Base-by-base conservation (phyloP, 2,797 vertebrate species). In the Halcyon chelicuti region DNA sequence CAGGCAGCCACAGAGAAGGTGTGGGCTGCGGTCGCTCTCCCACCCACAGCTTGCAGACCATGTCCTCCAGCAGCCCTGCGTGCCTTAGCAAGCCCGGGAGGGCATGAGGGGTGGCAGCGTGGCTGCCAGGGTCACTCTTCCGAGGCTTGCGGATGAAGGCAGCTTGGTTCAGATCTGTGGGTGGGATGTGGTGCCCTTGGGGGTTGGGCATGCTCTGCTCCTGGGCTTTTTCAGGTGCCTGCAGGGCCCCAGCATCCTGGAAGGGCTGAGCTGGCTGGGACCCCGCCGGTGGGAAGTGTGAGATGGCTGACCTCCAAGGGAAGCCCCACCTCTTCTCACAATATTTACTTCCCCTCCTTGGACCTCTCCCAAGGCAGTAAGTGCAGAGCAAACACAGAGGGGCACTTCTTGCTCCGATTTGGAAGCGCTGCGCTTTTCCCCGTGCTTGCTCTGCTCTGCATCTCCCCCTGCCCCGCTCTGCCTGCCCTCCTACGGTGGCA, bases 281-380 rank as follows among this genome's bases (percentile, higher is more conserved):
- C 82, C 75, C 55, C 0, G 19, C 66, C 1, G 14, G 23, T 77
- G 89, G 89, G 93, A 89, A 92, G 77, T 12, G 25, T 72, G 62
- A 0, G 2, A 49, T 93, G 49, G 92, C 85, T 49, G 31, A 88
- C 14, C 58, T 86, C 82, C 52, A 35, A 65, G 91, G 91, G 87
- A 93, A 96, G 76, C 96, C 90, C 93, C 95, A 95, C 96, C 96
- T 96, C 92, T 80, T 97, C 70, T 91, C 79, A 76, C 76, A 97
- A 96, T 94, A 95, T 96, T 94, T 66, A 88, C 87, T 96, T 96
- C 93, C 94, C 70, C 66, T 91, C 28, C 91, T 28, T 40, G 93
- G 94, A 67, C 86, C 85, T 78, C 39, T 94, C 60, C 85, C 95
- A 72, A 44, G 12, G 0, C 52, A 1, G 0, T 19, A 31, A 93